These are phyloP conservation scores for Corydoras maculifer DNA, from an alignment of 2,113 vertebrate species.

Conservation along the genomic window DNA sequence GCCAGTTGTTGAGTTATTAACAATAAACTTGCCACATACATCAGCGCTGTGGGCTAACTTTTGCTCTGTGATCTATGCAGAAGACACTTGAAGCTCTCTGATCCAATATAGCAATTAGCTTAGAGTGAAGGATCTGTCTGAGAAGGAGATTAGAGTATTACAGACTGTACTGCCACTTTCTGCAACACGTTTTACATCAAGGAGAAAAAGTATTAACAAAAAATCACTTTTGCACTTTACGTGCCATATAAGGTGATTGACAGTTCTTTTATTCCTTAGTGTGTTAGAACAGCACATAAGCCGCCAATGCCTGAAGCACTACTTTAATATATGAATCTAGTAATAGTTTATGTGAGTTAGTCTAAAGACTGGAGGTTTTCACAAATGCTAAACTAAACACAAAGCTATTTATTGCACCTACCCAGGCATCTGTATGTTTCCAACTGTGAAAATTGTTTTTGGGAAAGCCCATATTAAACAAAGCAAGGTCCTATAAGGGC, in stretches of 20 bases:
- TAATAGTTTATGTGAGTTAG: conserved; percentile 3
- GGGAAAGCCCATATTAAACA: too few relatives aligned
- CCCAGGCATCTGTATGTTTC: too few relatives aligned
- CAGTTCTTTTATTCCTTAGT: conserved; percentile 3
- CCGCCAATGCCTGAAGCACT: conserved; percentile 9
- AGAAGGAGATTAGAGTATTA: conserved; percentile 6
- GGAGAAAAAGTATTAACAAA: neutral
- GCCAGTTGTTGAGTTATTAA: conserved; percentile 59
- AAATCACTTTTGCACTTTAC: neutral
- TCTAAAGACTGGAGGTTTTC: neutral
- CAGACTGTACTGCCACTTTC: neutral
- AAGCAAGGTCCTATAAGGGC: too few relatives aligned
- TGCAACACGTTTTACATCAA: conserved; percentile 6
- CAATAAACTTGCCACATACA: conserved; percentile 60
- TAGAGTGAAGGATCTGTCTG: conserved; percentile 6
- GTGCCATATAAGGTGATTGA: conserved; percentile 5
- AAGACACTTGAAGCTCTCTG: conserved; percentile 51
- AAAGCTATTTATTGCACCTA: neutral
- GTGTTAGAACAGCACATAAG: conserved; percentile 12
- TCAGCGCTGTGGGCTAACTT: conserved; percentile 12
- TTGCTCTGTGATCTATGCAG: conserved; percentile 10
- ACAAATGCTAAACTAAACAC: neutral
- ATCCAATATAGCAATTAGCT: conserved; percentile 42
- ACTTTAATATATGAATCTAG: conserved; percentile 9
- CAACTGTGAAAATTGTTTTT: too few relatives aligned